Base-by-base conservation (phyloP, 2,888 invertebrate genomes). In the Andrena fulva region DNA sequence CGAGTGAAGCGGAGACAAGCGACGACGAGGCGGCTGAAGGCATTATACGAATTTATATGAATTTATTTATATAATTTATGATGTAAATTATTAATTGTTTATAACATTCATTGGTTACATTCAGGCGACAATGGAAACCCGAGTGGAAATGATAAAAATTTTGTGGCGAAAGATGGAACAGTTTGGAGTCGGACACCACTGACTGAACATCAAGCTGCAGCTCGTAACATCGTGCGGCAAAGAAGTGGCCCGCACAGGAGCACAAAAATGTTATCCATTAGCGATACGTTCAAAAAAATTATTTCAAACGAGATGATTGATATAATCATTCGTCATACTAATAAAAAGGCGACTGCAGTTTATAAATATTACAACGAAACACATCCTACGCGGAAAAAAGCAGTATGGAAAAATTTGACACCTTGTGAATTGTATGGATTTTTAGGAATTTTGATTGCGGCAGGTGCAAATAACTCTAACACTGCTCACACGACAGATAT, bases 401-500 rank as follows among this genome's bases (percentile, higher is more conserved):
- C 3, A 10, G 12, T 50, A 50, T 50, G 50, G 50, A 50, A 12
- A 12, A 2, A 50, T 60, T 16, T 60, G 7, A 20, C n/a, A 7
- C 16, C 5, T 7, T 6, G n/a, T 5, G 31, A 60, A 31, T 73
- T 85, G 20, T 77, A 73, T 68, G 70, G 81, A n/a, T 89, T 85
- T 62, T 27, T 85, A 20, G 87, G 64, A 54, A 71, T 87, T 71
- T 80, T 86, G 52, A 80, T 88, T 64, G 71, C 24, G 56, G 52
- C 81, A 54, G 85, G 84, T 16, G 82, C 54, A 0, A 80, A 85
- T 71, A 86, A 85, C 68, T 86, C 77, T 0, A 86, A 80, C 54
- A 67, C 52, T 10, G 75, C 77, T 35, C 64, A 70, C 54, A 24
- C 87, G 87, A 59, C 63, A 67, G 62, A 35, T 6, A 69, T 76